Percentiles rank a stretch among this genome's conserved stretches.
Evolutionary conservation across 2,888 invertebrate genomes (phyloP).

Genomic region (Perithous albicinctus): DNA sequence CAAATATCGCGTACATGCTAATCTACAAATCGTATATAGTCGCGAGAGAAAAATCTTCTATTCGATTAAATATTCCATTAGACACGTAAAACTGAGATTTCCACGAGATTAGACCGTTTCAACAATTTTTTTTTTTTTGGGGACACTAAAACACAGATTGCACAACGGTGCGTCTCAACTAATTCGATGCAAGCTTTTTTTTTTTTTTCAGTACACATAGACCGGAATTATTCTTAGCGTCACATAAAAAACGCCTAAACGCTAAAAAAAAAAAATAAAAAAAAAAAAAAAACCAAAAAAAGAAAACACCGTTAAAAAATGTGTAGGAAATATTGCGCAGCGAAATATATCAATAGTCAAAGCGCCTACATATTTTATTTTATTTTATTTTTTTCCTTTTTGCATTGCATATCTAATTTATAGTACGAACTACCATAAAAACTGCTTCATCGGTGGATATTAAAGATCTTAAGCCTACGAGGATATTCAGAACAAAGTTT

Average conservation of each 20-base stretch:
- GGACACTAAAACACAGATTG: too few relatives aligned
- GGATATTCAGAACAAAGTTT: conserved; percentile 54
- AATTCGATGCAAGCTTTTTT: conserved; percentile 27
- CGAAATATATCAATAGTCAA: conserved; percentile 47
- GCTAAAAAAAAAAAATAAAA: neutral
- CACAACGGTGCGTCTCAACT: conserved; percentile 2
- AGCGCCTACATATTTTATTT: conserved; percentile 41
- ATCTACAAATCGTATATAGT: conserved; percentile 21
- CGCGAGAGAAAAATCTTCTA: conserved; percentile 11
- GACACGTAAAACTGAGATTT: conserved; percentile 14
- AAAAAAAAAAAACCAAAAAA: conserved; percentile 3
- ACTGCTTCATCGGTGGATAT: conserved; percentile 33
- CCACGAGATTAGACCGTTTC: conserved; percentile 21
- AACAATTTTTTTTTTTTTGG: too few relatives aligned
- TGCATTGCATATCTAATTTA: conserved; percentile 37
- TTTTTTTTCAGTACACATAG: too few relatives aligned
- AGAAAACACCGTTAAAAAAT: neutral
- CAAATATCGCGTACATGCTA: conserved; percentile 48
- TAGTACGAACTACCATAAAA: conserved; percentile 30
- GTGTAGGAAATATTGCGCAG: conserved; percentile 25
- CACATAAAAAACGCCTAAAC: conserved; percentile 3
- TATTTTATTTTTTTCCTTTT: too few relatives aligned
- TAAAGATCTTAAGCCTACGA: conserved; percentile 53
- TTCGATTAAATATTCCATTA: conserved; percentile 7
- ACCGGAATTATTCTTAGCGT: conserved; percentile 18